A percentile compares a stretch with the other conserved stretches of the same genome.
Evolutionary conservation across 2,797 vertebrate genomes (phyloP).

Genomic region (Girardinus metallicus): DNA sequence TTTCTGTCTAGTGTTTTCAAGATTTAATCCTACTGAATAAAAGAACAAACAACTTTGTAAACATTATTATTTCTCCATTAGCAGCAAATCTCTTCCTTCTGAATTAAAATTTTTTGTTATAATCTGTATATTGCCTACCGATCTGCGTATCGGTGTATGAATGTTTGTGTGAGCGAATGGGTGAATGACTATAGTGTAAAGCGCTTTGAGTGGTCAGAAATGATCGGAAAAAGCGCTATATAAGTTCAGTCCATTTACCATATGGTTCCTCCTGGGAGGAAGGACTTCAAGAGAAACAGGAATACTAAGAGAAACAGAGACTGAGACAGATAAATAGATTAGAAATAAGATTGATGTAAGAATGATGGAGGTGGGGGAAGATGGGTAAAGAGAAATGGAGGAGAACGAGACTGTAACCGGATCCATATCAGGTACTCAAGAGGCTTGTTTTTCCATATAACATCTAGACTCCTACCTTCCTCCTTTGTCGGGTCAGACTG

Average conservation of each 20-base stretch:
- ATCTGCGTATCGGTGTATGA: no score
- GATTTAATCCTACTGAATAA: slow-evolving; percentile 38
- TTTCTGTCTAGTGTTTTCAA: slow-evolving; percentile 20
- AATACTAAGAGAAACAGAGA: slow-evolving; percentile 20
- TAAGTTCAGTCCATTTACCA: no score
- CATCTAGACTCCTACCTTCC: slow-evolving; percentile 54
- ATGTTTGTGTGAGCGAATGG: no score
- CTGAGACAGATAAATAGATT: slow-evolving; percentile 48
- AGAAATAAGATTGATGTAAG: slow-evolving; percentile 50
- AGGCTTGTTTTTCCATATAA: slow-evolving; percentile 71
- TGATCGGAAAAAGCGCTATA: no score
- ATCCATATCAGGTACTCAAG: slow-evolving; percentile 54
- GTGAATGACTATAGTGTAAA: no score
- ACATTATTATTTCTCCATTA: slow-evolving; percentile 61
- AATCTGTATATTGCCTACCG: no score
- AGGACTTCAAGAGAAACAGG: slow-evolving; percentile 17
- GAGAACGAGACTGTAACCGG: slow-evolving; percentile 68
- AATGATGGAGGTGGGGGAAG: slow-evolving; percentile 36
- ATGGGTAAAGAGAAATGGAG: slow-evolving; percentile 45
- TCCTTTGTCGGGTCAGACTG: slow-evolving; percentile 44
- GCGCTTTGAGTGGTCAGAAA: no score
- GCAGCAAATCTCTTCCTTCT: slow-evolving; percentile 58
- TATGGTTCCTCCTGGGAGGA: slow-evolving; percentile 36
- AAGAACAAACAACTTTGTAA: slow-evolving; percentile 56
- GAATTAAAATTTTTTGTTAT: slow-evolving; percentile 44